Base-by-base conservation (phyloP, 2,113 vertebrate genomes). In the Brienomyrus longianalis region DNA sequence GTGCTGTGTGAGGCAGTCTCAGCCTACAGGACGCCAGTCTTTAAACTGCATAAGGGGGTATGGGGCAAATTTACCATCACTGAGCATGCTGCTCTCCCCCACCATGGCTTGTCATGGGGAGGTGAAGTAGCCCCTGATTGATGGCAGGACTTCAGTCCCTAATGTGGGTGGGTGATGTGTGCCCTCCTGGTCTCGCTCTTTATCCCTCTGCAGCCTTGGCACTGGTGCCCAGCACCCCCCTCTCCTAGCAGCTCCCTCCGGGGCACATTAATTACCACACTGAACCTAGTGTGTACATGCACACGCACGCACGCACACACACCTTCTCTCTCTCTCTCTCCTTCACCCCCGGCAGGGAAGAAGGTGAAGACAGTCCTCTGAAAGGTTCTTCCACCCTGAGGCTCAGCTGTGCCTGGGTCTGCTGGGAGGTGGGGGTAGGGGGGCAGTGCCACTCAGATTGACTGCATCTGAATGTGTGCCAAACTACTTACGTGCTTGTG, bases 51-150 rank as follows among this genome's bases (percentile, higher is more conserved):
- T n/a, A 74, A 86, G 27, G 4, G 5, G 4, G 35, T 43, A 52
- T 21, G 89, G 48, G 83, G 43, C 35, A 66, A 66, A 86, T 83
- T 83, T 54, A 54, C 39, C 84, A 86, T 86, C 39, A 93, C 91
- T 90, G 93, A 92, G 93, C 92, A 92, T 93, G 94, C 94, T 92
- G 91, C 56, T 90, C 90, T 59, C 92, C 93, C 52, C 93, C 92
- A 93, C 89, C 90, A 92, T 89, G 85, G 91, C 93, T 93, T 95
- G 95, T 94, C 93, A 94, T 91, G 92, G 92, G 92, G 94, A 94
- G 93, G 94, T 95, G 95, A 96, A 96, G 94, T 95, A 96, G 94
- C 94, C 93, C 92, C 95, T 96, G 95, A 96, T 95, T 96, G 94
- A 96, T 96, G 94, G 96, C 95, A 95, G 86, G 91, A 93, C 93